Evolutionary conservation across 2,888 invertebrate species (phyloP).

Genomic region (Synanthedon formicaeformis): DNA sequence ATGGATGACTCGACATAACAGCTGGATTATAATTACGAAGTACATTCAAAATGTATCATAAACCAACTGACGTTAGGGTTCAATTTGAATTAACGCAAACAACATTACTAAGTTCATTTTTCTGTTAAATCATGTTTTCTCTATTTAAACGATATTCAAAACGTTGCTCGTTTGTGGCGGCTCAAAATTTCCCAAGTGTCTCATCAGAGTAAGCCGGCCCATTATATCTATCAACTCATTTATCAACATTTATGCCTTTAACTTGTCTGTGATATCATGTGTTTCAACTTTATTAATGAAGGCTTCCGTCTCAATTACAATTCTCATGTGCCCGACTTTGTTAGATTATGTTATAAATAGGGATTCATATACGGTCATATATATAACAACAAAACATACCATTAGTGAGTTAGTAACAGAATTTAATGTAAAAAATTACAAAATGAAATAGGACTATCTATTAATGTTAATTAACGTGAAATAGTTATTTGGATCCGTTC

Average conservation of each 20-base stretch:
- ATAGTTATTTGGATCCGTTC: too few species aligned
- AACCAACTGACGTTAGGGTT: constrained; percentile 6
- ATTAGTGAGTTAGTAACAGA: too few species aligned
- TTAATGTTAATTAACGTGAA: too few species aligned
- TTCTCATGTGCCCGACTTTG: too few species aligned
- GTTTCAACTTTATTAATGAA: not conserved
- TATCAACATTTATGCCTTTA: constrained; percentile 5
- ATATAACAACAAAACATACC: too few species aligned
- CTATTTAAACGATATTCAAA: constrained; percentile 18
- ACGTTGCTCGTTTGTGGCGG: constrained; percentile 13
- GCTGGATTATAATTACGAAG: constrained; percentile 12
- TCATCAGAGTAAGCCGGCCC: constrained; percentile 15
- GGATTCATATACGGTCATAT: too few species aligned
- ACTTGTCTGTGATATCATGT: not conserved
- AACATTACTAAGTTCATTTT: constrained; percentile 5
- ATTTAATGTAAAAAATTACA: too few species aligned
- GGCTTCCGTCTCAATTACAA: too few species aligned
- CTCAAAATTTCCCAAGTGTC: constrained; percentile 22
- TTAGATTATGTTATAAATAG: too few species aligned
- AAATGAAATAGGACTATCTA: too few species aligned
- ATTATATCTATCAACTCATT: constrained; percentile 17
- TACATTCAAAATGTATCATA: constrained; percentile 9
- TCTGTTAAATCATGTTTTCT: constrained; percentile 11
- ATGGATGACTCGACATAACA: constrained; percentile 18
- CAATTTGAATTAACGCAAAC: not conserved